A percentile compares a stretch with the other conserved stretches of the same genome.
These are phyloP conservation scores for Chlorops oryzae DNA, from an alignment of 1,140 invertebrate genomes.

Conservation along the genomic window DNA sequence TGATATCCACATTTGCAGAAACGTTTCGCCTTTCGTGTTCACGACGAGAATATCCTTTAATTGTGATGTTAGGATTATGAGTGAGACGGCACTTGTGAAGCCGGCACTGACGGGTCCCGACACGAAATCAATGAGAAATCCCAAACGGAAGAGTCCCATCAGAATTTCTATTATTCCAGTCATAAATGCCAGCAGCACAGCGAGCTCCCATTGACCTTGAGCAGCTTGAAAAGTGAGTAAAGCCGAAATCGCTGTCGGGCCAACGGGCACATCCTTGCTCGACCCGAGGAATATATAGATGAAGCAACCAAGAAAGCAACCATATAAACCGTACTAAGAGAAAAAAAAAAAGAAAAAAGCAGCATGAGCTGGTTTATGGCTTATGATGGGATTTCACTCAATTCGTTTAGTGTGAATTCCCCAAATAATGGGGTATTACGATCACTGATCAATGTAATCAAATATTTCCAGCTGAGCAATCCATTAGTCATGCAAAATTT, in stretches of 20 bases:
- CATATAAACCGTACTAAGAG: slow-evolving; percentile 74
- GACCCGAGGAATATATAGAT: slow-evolving; percentile 82
- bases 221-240: slow-evolving; percentile 74
- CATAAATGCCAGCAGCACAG: slow-evolving; percentile 74
- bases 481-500: no score
- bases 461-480: no score
- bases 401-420: no score
- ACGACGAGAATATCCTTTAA: slow-evolving; percentile 83
- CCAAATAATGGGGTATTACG: no score
- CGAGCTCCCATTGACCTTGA: slow-evolving; percentile 64
- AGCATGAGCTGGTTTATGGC: no score
- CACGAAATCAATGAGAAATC: slow-evolving; percentile 90
- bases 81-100: slow-evolving; percentile 87
- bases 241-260: slow-evolving; percentile 80
- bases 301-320: slow-evolving; percentile 85
- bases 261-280: slow-evolving; percentile 84
- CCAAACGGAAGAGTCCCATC: slow-evolving; percentile 82
- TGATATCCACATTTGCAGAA: slow-evolving; percentile 67
- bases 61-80: slow-evolving; percentile 87
- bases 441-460: no score
- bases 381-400: no score
- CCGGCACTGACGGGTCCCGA: slow-evolving; percentile 88
- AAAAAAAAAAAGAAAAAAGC: not conserved
- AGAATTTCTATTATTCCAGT: slow-evolving; percentile 73
- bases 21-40: slow-evolving; percentile 64